These are phyloP conservation scores for Drosophila kikkawai DNA, from an alignment of 1,140 invertebrate species.

Conservation along the genomic window DNA sequence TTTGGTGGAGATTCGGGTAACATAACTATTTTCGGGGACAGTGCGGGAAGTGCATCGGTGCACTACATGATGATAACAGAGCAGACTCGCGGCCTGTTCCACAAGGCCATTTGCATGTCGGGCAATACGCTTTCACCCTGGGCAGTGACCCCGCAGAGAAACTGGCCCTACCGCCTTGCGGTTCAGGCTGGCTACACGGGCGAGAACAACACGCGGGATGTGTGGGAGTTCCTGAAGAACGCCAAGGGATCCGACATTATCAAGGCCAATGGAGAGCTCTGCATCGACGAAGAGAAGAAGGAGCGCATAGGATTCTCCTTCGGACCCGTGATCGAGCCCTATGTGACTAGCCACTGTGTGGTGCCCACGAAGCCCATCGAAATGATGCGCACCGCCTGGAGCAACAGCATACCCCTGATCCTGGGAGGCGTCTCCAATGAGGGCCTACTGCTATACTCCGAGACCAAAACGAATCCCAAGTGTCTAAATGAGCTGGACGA, in stretches of 20 bases:
- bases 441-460: slow-evolving; percentile 80
- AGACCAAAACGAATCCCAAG: slow-evolving; percentile 78
- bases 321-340: slow-evolving; percentile 85
- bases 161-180: slow-evolving; percentile 80
- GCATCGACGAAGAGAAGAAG: slow-evolving; percentile 76
- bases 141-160: slow-evolving; percentile 74
- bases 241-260: slow-evolving; percentile 89
- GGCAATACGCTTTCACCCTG: slow-evolving; percentile 86
- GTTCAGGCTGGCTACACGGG: slow-evolving; percentile 75
- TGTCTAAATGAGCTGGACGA: slow-evolving; percentile 78
- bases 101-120: slow-evolving; percentile 88
- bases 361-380: slow-evolving; percentile 77
- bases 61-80: slow-evolving; percentile 81
- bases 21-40: slow-evolving; percentile 85
- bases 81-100: slow-evolving; percentile 86
- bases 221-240: slow-evolving; percentile 85
- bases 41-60: slow-evolving; percentile 84
- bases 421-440: slow-evolving; percentile 85
- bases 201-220: slow-evolving; percentile 76
- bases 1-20: slow-evolving; percentile 84
- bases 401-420: slow-evolving; percentile 84
- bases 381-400: slow-evolving; percentile 84
- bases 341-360: slow-evolving; percentile 71
- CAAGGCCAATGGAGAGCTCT: slow-evolving; percentile 74
- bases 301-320: slow-evolving; percentile 80